These are phyloP conservation scores for Trichoplusia ni DNA, from an alignment of 1,140 invertebrate species.

Conservation along the genomic window DNA sequence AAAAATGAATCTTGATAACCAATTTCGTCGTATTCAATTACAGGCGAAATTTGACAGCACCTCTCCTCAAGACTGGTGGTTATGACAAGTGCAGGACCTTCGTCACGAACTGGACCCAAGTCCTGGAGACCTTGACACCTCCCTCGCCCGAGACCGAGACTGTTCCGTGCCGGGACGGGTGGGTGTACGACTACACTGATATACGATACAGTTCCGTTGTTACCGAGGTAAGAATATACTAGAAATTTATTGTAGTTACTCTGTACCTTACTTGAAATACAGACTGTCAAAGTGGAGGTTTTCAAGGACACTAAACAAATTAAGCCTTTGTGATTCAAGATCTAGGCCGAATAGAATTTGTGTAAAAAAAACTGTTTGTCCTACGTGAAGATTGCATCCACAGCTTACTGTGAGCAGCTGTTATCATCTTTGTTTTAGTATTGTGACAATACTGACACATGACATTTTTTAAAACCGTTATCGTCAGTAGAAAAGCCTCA, in stretches of 20 bases:
- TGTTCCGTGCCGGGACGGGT: constrained; percentile 83
- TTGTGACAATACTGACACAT: too few relatives aligned
- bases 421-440: too few relatives aligned
- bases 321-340: too few relatives aligned
- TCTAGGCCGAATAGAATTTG: too few relatives aligned
- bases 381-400: too few relatives aligned
- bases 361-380: too few relatives aligned
- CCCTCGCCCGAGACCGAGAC: constrained; percentile 82
- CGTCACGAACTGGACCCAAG: constrained; percentile 72
- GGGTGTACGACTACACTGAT: constrained; percentile 86
- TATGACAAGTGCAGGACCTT: constrained; percentile 64
- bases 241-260: background rate
- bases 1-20: too few relatives aligned
- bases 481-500: too few relatives aligned
- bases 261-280: background rate
- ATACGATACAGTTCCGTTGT: constrained; percentile 87
- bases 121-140: constrained; percentile 55
- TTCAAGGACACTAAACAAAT: too few relatives aligned
- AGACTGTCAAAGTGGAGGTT: background rate
- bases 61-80: constrained; percentile 26
- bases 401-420: too few relatives aligned
- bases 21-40: background rate
- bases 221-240: constrained; percentile 83
- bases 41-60: constrained; percentile 67
- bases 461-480: too few relatives aligned